Evolutionary conservation across 2,888 invertebrate genomes (phyloP), one percentile per base, ranked within the genome.

Genomic region (Timandra comae): DNA sequence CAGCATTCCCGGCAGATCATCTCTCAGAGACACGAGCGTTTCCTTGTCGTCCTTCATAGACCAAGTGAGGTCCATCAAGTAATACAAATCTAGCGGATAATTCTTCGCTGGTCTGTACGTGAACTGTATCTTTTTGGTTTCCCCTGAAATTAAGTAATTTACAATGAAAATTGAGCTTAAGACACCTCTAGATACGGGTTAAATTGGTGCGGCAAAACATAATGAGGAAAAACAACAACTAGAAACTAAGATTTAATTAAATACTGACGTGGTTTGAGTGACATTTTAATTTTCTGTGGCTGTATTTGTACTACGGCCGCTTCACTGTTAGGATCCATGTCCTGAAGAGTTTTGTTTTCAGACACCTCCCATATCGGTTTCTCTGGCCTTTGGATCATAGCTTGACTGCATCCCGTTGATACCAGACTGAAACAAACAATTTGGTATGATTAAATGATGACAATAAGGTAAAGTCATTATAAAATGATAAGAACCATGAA

Each of bases 1-100:
- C 46, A 94, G 56, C 27, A 89, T 81, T 25, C 64, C 61, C 0
- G 89, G 87, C 28, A 93, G 67, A 49, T 89, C 88, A 21, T 86
- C 88, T 10, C 91, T 89, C 29, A 92, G 61, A 7, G 87, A 88
- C 1, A 92, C 91, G 30, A 97, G 72, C 2, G 94, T 94, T 39
- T 91, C 88, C 60, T 95, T 92, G 69, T 96, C 95, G 48, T 94
- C 93, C 58, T 88, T 88, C 97, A 97, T 97, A 1, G 96, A 94
- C 85, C 92, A 91, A 1, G 96, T 96, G 35, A 96, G 84, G 68
- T 97, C 97, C 93, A 97, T 96, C 49, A 97, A 81, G 59, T 94
- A 95, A 74, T 97, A 97, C 24, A 97, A 81, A 66, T 97, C 97
- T 24, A 97, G 86, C 4, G 92, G 92, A 60, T 96, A 95, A 68